These are phyloP conservation scores for Carcharodon carcharias DNA, from an alignment of 2,797 vertebrate species.

Conservation along the genomic window DNA sequence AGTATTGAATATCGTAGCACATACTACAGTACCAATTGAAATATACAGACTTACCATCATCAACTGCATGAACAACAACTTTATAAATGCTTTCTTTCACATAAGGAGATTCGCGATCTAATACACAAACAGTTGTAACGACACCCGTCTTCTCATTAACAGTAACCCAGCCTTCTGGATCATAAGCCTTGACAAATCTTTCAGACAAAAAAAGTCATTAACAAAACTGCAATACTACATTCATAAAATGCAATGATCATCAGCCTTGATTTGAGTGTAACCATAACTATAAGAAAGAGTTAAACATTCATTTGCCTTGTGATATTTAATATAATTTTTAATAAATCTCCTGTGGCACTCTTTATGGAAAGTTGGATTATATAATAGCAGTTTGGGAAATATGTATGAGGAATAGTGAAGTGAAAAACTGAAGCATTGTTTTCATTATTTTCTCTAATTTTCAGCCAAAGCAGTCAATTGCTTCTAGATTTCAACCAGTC, in stretches of 20 bases:
- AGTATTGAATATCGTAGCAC: neutral
- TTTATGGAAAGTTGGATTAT: neutral
- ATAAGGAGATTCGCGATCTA: constrained; percentile 54
- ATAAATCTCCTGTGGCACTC: neutral
- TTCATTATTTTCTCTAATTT: neutral
- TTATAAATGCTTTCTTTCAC: constrained; percentile 49
- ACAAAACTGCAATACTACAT: neutral
- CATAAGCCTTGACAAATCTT: constrained; percentile 50
- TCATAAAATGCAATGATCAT: neutral
- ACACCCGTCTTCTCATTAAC: constrained; percentile 50
- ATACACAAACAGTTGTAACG: constrained; percentile 45
- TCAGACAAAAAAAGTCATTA: neutral
- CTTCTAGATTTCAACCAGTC: neutral
- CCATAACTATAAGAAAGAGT: neutral
- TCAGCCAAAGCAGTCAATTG: neutral
- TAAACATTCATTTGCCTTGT: neutral
- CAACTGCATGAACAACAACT: constrained; percentile 49
- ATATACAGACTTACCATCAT: constrained; percentile 49
- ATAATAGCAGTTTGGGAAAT: neutral
- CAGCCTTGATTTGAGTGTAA: neutral
- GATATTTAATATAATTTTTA: neutral
- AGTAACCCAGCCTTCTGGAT: constrained; percentile 51
- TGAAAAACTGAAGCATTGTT: neutral
- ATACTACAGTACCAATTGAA: neutral
- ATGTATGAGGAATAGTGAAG: neutral